phyloP scores from a whole-genome alignment of 1,140 invertebrate species.

The Ephestia elutella region DNA sequence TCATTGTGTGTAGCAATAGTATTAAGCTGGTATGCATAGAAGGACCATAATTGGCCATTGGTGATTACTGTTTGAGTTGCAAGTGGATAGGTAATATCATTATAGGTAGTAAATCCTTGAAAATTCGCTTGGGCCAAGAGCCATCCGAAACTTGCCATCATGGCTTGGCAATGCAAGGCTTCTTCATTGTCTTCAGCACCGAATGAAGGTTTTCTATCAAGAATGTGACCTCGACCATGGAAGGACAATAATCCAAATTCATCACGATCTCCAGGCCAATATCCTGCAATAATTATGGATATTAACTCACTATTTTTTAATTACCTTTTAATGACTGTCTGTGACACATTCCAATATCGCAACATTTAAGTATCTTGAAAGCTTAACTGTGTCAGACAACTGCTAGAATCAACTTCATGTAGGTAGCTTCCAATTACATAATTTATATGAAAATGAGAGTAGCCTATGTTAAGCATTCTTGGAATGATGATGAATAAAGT shows the following conservation, averaged over 20 bases:
- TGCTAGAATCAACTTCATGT: too few species aligned
- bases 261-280: slow-evolving; percentile 84
- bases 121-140: slow-evolving; percentile 86
- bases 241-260: slow-evolving; percentile 86
- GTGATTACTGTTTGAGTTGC: slow-evolving; percentile 89
- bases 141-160: slow-evolving; percentile 87
- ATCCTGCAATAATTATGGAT: slow-evolving; percentile 77
- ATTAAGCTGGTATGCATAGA: slow-evolving; percentile 92
- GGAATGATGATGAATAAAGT: neutral
- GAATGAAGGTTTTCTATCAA: slow-evolving; percentile 59
- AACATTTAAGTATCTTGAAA: too few species aligned
- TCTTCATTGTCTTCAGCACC: slow-evolving; percentile 75
- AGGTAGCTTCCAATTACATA: too few species aligned
- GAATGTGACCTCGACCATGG: slow-evolving; percentile 77
- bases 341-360: too few species aligned
- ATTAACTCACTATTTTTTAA: slow-evolving; percentile 9
- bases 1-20: slow-evolving; percentile 81
- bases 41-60: slow-evolving; percentile 88
- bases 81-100: slow-evolving; percentile 92
- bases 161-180: slow-evolving; percentile 80
- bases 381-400: too few species aligned
- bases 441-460: too few species aligned
- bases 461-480: too few species aligned
- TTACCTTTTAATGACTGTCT: neutral
- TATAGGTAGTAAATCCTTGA: slow-evolving; percentile 90